Conservation (phyloP, 1,140 invertebrate species). For the Telenomus remus region DNA sequence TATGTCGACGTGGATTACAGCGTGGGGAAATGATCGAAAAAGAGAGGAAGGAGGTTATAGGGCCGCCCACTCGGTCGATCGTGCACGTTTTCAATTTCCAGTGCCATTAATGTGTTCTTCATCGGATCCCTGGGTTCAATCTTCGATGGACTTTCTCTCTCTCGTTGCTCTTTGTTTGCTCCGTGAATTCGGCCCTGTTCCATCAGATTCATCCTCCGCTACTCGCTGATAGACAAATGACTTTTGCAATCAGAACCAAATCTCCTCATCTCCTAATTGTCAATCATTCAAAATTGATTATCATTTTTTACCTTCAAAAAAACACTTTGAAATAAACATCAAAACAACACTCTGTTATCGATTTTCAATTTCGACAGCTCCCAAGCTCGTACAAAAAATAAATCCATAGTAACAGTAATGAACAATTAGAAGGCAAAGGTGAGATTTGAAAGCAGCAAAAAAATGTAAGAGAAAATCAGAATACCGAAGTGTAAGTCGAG, state of each 20-base stretch:
- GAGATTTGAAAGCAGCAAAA: too few species aligned
- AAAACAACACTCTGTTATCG: too few species aligned
- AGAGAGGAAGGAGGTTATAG: constrained; percentile 58
- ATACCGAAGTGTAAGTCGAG: too few species aligned
- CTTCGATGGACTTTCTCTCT: constrained; percentile 58
- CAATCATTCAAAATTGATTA: too few species aligned
- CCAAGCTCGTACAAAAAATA: too few species aligned
- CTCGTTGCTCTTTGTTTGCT: constrained; percentile 21
- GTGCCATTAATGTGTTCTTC: constrained; percentile 69
- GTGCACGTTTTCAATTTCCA: constrained; percentile 74
- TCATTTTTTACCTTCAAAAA: too few species aligned
- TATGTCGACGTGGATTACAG: constrained; percentile 56
- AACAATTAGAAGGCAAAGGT: too few species aligned
- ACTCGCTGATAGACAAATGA: constrained; percentile 61
- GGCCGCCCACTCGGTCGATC: constrained; percentile 64
- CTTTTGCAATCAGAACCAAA: constrained; percentile 19
- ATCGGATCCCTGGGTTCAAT: constrained; percentile 58
- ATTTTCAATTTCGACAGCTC: too few species aligned
- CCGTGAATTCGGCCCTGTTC: background rate
- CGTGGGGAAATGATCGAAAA: constrained; percentile 64
- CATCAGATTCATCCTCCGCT: constrained; percentile 46
- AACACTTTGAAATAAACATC: too few species aligned
- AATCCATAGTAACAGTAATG: too few species aligned
- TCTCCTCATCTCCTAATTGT: too few species aligned
- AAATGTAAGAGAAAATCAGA: too few species aligned